These are phyloP conservation scores for Centrocercus urophasianus DNA, from an alignment of 2,113 vertebrate species.

Conservation along the genomic window DNA sequence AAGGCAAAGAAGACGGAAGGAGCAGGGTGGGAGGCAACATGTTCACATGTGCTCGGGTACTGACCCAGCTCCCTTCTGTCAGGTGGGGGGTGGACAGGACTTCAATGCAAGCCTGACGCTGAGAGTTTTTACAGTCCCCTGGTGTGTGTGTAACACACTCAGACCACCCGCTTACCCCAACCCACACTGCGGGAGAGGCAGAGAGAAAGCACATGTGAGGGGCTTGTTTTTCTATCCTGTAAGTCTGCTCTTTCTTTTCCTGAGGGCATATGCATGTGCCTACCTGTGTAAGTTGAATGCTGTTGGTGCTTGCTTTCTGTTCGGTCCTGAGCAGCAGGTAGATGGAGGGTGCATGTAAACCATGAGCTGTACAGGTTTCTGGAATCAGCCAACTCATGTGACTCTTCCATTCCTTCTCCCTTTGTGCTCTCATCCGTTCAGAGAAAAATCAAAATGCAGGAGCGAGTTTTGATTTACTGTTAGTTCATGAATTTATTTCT, in stretches of 20 bases:
- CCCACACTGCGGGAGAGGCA: fast-evolving
- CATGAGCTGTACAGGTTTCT: background rate
- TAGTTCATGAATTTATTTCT: background rate
- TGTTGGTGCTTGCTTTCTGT: fast-evolving
- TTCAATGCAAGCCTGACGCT: background rate
- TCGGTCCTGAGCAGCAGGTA: background rate
- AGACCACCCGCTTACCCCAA: slow-evolving; percentile 14
- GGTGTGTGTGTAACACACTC: background rate
- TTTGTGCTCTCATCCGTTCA: background rate
- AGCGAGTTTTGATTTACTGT: background rate
- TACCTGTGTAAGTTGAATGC: background rate
- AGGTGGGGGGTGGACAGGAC: background rate
- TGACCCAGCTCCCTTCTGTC: background rate
- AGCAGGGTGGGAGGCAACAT: fast-evolving
- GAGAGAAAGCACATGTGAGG: background rate
- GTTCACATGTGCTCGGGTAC: background rate
- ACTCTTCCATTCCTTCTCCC: background rate
- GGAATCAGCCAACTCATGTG: background rate
- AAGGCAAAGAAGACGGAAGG: background rate
- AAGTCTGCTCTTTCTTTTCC: background rate
- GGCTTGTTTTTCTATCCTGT: background rate
- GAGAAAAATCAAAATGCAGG: background rate
- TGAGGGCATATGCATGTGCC: fast-evolving
- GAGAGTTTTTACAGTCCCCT: slow-evolving; percentile 45
- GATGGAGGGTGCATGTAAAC: background rate